Evolutionary conservation across 37 sponge, comb jelly and placozoan genomes (phyloP).

Genomic region (Beroe forskalii): DNA sequence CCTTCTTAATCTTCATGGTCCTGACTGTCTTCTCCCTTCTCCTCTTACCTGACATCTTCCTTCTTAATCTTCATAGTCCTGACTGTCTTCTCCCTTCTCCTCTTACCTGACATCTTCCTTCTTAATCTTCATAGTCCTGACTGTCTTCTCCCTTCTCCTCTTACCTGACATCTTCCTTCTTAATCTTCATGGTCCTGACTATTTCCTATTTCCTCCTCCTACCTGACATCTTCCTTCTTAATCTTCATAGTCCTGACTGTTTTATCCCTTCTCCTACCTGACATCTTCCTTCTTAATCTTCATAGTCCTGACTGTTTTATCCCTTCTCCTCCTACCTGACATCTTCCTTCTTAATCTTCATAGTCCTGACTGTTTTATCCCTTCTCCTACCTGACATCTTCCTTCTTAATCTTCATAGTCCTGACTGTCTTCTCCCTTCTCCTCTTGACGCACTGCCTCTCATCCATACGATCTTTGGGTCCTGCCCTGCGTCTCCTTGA

Average conservation of each 20-base stretch:
- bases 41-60: slow-evolving; percentile 27
- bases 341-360: no score
- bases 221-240: no score
- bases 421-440: background rate
- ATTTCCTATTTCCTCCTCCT: no score
- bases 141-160: slow-evolving; percentile 76
- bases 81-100: slow-evolving; percentile 2
- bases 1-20: background rate
- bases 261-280: no score
- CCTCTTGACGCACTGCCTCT: slow-evolving; percentile 54
- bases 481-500: background rate
- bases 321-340: no score
- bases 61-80: slow-evolving; percentile 68
- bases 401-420: slow-evolving; percentile 2
- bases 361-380: no score
- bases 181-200: no score
- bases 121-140: slow-evolving; percentile 35
- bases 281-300: no score
- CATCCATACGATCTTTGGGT: slow-evolving; percentile 30
- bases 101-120: slow-evolving; percentile 65
- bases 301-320: no score
- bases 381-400: slow-evolving; percentile 14
- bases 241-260: no score
- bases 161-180: slow-evolving; percentile 73
- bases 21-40: background rate